phyloP scores from a whole-genome alignment of 2,888 invertebrate genomes.

The Byasa hedistus region DNA sequence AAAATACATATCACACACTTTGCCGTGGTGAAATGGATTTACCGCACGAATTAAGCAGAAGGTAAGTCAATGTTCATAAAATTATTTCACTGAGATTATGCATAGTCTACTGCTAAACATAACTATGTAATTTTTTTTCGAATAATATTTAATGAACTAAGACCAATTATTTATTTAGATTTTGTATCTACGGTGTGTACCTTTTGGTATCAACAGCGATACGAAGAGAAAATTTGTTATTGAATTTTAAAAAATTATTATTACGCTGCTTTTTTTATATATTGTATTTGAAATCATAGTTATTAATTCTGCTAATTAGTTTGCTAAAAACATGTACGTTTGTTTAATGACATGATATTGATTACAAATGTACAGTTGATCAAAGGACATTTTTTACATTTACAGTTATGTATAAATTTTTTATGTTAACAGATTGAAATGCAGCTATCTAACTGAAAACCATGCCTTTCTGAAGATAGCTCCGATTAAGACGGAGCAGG shows the following conservation, averaged over 20 bases:
- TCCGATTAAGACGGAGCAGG: constrained; percentile 90
- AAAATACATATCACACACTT: neutral
- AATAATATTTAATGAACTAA: too few species aligned
- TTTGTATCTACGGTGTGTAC: too few species aligned
- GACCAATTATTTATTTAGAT: too few species aligned
- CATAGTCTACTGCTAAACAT: neutral
- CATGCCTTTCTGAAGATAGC: constrained; percentile 87
- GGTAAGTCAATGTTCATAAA: neutral
- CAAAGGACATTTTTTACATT: neutral
- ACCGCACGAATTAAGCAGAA: neutral
- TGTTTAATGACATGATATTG: too few species aligned
- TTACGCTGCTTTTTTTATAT: too few species aligned
- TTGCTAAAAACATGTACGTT: too few species aligned
- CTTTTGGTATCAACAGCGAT: too few species aligned
- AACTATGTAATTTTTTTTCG: neutral
- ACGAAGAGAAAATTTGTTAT: too few species aligned
- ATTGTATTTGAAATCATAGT: too few species aligned
- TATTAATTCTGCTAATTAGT: too few species aligned
- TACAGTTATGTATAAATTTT: neutral
- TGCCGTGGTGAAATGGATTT: neutral
- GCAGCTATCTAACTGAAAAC: constrained; percentile 85
- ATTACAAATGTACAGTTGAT: too few species aligned
- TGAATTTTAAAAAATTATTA: too few species aligned
- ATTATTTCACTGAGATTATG: neutral
- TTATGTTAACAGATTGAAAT: neutral